phyloP scores from a whole-genome alignment of 2,113 vertebrate species.

The Dromas ardeola region DNA sequence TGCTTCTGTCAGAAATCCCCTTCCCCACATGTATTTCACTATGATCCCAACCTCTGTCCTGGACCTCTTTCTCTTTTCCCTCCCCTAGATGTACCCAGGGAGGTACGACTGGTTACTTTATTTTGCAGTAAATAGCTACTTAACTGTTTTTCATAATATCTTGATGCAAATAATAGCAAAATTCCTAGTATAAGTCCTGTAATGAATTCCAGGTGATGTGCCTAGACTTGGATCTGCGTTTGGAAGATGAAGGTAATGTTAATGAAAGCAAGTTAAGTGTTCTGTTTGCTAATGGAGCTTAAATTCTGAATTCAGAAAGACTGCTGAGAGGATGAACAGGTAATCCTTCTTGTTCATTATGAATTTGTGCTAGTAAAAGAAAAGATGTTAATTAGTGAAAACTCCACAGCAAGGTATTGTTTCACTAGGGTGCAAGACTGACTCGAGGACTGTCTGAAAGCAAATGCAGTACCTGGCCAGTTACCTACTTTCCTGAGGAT shows the following conservation, averaged over 20 bases:
- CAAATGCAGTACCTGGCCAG: not conserved
- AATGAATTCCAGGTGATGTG: not conserved
- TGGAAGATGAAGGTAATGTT: not conserved
- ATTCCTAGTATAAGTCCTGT: not conserved
- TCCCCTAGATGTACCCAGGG: not conserved
- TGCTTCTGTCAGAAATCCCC: not conserved
- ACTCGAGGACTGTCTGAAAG: not conserved
- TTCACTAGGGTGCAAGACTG: not conserved
- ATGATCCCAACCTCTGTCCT: not conserved
- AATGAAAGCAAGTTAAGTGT: not conserved
- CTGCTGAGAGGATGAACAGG: not conserved
- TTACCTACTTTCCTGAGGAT: not conserved
- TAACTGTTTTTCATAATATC: not conserved
- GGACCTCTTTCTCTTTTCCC: not conserved
- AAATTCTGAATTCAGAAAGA: not conserved
- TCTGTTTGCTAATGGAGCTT: not conserved
- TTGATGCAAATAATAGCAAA: not conserved
- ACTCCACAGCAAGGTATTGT: not conserved
- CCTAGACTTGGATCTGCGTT: not conserved
- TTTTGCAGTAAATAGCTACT: not conserved
- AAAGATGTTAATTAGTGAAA: not conserved
- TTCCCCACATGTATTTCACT: not conserved
- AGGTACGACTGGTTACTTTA: not conserved
- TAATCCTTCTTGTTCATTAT: not conserved
- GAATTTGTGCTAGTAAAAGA: not conserved